Evolutionary conservation across 2,113 vertebrate species (phyloP).

Genomic region (Entelurus aequoreus): DNA sequence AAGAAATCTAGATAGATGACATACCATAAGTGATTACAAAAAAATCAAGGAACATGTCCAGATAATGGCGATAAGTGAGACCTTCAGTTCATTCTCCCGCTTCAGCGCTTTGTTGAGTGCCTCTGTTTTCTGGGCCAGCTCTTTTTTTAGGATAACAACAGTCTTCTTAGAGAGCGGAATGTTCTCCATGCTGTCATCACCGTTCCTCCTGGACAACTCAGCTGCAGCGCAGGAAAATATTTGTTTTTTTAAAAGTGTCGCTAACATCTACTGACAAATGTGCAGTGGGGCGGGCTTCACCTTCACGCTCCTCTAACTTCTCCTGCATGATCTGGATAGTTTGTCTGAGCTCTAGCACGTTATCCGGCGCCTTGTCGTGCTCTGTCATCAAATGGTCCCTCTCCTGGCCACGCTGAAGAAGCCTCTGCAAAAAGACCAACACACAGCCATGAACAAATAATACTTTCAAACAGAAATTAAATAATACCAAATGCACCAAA

Average conservation of each 20-base stretch:
- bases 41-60: background rate
- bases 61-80: constrained; percentile 20
- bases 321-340: constrained; percentile 74
- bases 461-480: background rate
- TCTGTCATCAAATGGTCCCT: constrained; percentile 59
- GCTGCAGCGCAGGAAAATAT: constrained; percentile 36
- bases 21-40: background rate
- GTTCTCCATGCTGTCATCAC: constrained; percentile 52
- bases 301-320: constrained; percentile 65
- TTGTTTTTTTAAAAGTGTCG: background rate
- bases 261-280: constrained; percentile 7
- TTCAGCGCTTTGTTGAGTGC: constrained; percentile 71
- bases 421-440: constrained; percentile 62
- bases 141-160: constrained; percentile 61
- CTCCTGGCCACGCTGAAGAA: constrained; percentile 65
- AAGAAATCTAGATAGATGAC: constrained; percentile 55
- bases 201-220: constrained; percentile 57
- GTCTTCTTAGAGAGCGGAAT: constrained; percentile 54
- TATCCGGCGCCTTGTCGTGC: constrained; percentile 43
- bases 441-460: background rate
- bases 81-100: constrained; percentile 73
- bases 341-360: constrained; percentile 69
- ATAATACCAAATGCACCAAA: background rate
- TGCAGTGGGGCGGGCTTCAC: constrained; percentile 41
- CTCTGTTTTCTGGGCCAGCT: constrained; percentile 69